Base-by-base conservation (phyloP, 2,113 vertebrate genomes). In the Grallaria varia region DNA sequence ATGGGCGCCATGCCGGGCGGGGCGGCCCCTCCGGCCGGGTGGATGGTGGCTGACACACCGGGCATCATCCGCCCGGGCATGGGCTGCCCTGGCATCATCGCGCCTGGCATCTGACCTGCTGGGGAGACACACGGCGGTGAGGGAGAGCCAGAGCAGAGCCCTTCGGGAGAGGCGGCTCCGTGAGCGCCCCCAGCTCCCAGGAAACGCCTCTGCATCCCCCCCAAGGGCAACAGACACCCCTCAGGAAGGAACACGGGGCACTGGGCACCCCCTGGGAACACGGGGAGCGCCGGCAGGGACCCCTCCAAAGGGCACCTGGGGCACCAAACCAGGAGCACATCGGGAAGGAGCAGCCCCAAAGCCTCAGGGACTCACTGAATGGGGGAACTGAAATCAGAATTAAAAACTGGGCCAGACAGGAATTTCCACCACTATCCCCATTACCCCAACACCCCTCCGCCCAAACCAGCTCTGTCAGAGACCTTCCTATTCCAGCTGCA, bases 51-150 rank as follows among this genome's bases (percentile, higher is more conserved):
- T 56, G 98, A 16, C 33, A 97, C 95, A 0, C 96, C 93, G 1
- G 98, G 96, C 97, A 99, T 98, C 98, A 99, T 98, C n/a, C 98
- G 98, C 18, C 98, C 98, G 1, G 98, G 95, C 93, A 99, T 93
- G 16, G 98, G 98, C 90, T 99, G 99, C 4, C 98, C 97, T 0
- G 98, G 94, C 2, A 98, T 71, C 97, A 98, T 78, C 0, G 99
- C 98, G 5, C 98, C 98, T 3, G 98, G 98, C 97, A 99, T 97
- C 71, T 99, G 98, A 97, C 99, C 99, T 99, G 97, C 18, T 9
- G 14, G 59, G 73, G 15, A 84, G 24, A 2, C 7, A 93, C 45
- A 74, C 0, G 4, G 16, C 3, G 0, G 0, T 69, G 52, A 84
- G 30, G 10, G 56, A 39, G 18, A 14, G 6, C 1, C 37, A 1